Base-by-base conservation (phyloP, 2,888 invertebrate genomes). In the Euzophera pinguis region DNA sequence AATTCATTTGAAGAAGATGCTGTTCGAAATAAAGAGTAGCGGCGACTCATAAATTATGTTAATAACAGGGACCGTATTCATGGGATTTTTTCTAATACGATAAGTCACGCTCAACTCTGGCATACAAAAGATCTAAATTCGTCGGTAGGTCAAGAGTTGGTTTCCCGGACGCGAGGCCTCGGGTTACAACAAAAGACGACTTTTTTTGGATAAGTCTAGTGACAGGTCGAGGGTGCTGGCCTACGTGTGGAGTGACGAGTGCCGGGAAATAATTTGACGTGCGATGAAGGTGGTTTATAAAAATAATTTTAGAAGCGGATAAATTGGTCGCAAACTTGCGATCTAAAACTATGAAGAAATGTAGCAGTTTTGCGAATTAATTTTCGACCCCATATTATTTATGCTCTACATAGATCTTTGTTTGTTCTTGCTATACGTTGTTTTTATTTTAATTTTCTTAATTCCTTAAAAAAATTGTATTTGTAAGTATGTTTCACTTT, bases 81-180 rank as follows among this genome's bases (percentile, higher is more conserved):
- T 71, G 64, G 63, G 56, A 71, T 78, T 75, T 78, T 78, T 74
- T 69, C 57, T 63, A 78, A 80, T 75, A 72, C 76, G 77, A 81
- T 83, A 80, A 80, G 85, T 84, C 87, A 87, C 84, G 84, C 73
- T 77, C 76, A 13, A 76, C 71, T 81, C 83, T 85, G 60, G 59
- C 56, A 69, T 60, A 89, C 89, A 89, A 89, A 87, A 81, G 86
- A 75, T 79, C 83, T 82, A 82, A 84, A 87, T 80, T 79, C 76
- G 79, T 72, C 67, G 81, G 75, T 80, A 81, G 89, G 89, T 90
- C 89, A 89, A 89, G 88, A 83, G 86, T 78, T 73, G 74, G 81
- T 76, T 76, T 86, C 87, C 88, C 87, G 89, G 88, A 87, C 84
- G 83, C 75, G 72, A 69, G 74, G 69, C 67, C 76, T 74, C 67